A percentile compares a stretch with the other conserved stretches of the same genome.
Conservation (phyloP, 2,888 invertebrate genomes). For the Alloscopus bannaensis region DNA sequence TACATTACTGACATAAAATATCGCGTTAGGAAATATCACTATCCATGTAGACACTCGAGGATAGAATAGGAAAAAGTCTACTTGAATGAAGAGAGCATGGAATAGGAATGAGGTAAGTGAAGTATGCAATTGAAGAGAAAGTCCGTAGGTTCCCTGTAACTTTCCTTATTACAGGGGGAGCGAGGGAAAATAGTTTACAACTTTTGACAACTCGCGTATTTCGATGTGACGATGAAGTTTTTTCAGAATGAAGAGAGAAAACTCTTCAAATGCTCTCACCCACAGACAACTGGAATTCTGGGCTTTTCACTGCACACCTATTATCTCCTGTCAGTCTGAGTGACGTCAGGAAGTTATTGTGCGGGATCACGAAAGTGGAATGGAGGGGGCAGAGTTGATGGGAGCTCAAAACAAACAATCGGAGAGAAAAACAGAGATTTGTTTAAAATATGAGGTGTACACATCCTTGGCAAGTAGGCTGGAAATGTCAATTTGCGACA, state of each 20-base stretch:
- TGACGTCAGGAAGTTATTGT: no score
- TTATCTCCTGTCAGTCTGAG: no score
- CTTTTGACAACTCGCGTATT: no score
- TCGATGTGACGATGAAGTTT: neutral
- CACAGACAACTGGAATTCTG: no score
- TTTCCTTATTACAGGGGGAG: no score
- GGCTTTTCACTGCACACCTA: no score
- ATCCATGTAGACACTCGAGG: neutral
- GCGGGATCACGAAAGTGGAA: neutral
- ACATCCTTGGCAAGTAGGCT: no score
- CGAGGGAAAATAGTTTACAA: no score
- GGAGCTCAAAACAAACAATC: no score
- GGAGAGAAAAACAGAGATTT: no score
- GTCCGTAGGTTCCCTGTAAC: neutral
- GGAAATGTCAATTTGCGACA: neutral
- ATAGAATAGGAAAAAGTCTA: slow-evolving; percentile 11
- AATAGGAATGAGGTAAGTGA: slow-evolving; percentile 20
- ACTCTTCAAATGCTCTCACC: no score
- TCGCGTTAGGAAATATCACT: neutral
- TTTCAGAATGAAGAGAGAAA: neutral
- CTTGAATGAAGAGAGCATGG: slow-evolving; percentile 25
- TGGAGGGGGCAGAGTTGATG: neutral
- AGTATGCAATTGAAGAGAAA: slow-evolving; percentile 10
- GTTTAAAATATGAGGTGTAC: no score
- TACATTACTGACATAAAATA: neutral